Evolutionary conservation across 2,113 vertebrate species (phyloP).

Genomic region (Atherinomorus stipes): DNA sequence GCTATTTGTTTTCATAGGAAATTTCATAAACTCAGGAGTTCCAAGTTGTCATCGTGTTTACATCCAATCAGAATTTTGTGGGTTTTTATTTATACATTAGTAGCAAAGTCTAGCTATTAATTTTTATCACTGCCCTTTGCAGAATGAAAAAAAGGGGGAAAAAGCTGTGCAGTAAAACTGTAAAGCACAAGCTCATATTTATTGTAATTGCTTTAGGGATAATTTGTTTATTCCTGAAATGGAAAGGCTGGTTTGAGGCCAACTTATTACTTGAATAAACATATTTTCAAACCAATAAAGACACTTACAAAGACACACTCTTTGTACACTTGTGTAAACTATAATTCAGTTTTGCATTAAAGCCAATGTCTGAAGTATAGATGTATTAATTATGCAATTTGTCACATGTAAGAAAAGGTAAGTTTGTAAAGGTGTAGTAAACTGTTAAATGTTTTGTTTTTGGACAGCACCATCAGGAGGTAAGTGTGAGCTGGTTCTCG

Average conservation of each 20-base stretch:
- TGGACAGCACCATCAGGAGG: too few relatives aligned
- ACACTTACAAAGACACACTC: background rate
- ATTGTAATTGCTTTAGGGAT: background rate
- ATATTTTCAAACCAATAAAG: background rate
- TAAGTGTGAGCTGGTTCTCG: background rate
- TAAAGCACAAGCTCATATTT: background rate
- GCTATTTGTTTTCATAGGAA: too few relatives aligned
- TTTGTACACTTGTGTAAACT: background rate
- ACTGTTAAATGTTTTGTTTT: background rate
- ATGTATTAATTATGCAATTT: background rate
- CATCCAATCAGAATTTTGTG: too few relatives aligned
- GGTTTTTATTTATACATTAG: background rate
- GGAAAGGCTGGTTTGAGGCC: background rate
- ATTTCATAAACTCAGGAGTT: too few relatives aligned
- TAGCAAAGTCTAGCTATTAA: background rate
- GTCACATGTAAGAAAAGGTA: background rate
- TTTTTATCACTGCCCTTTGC: background rate
- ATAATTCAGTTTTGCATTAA: background rate
- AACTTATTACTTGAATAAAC: background rate
- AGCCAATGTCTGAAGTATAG: background rate
- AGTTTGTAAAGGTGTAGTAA: background rate
- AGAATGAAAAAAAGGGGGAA: background rate
- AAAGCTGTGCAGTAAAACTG: background rate
- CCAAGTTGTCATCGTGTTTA: too few relatives aligned
- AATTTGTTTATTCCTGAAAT: background rate